Evolutionary conservation across 2,113 vertebrate species (phyloP), one percentile per base, ranked within the genome.

Genomic region (Xiphorhynchus elegans): DNA sequence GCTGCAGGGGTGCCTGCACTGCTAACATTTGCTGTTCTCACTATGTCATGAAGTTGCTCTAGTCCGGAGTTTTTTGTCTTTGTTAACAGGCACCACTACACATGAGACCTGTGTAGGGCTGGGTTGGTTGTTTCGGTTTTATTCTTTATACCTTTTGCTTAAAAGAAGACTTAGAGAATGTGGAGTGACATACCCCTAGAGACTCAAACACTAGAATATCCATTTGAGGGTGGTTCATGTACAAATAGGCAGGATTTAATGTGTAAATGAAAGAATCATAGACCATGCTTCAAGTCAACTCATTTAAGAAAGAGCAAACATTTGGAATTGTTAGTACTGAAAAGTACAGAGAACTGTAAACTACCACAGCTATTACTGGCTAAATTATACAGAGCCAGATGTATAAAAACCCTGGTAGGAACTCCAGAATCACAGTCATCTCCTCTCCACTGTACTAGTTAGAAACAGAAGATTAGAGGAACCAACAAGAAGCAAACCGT

Each of bases 271-370:
- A 70, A 74, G 11, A 79, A 76, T 39, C 52, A 13, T 87, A 63
- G 21, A 42, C 29, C 16, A 19, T 18, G 10, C 29, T 56, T 64
- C 7, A 90, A 77, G 39, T 72, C 24, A 84, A 76, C 31, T 73
- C 82, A 33, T 17, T 55, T 70, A 39, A 92, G n/a, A 81, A 70
- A 64, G 12, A 76, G 10, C 15, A 76, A 88, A 78, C 47, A 68
- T 59, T 90, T 91, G 47, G 35, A 84, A 70, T 39, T 86, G 64
- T 25, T 20, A 74, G 52, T 50, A 75, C n/a, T 69, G 33, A 59
- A 84, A 91, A 95, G 35, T 89, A 90, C 35, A 94, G 84, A 62
- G 60, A 92, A 93, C 18, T 74, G 55, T 62, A 84, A 75, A 90
- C 53, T 86, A 86, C 92, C 93, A 68, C 58, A 81, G 44, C 79